Evolutionary conservation across 2,888 invertebrate species (phyloP).

Genomic region (Erpobdella octoculata): DNA sequence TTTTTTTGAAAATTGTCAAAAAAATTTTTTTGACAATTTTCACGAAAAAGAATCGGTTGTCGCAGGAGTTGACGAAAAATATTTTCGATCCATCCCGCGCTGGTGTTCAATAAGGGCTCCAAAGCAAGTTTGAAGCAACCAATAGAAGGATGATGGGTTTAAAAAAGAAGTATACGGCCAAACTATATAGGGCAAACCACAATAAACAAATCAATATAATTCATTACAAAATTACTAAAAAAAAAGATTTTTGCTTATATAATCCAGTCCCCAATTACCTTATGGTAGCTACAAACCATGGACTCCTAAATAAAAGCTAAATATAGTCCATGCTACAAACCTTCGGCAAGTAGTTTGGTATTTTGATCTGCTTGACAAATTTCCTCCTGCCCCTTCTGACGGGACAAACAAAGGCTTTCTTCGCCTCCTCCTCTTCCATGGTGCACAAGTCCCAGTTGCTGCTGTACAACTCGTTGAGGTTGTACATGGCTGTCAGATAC

Average conservation of each 20-base stretch:
- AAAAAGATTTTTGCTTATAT: not conserved
- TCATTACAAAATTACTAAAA: not conserved
- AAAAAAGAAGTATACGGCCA: too few relatives aligned
- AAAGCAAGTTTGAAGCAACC: too few relatives aligned
- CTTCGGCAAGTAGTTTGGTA: constrained; percentile 44
- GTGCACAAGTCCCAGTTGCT: constrained; percentile 46
- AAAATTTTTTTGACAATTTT: too few relatives aligned
- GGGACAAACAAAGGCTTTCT: constrained; percentile 43
- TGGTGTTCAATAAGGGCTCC: too few relatives aligned
- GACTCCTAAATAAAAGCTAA: not conserved
- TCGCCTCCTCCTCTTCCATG: constrained; percentile 40
- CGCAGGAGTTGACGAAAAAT: too few relatives aligned
- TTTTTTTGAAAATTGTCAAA: too few relatives aligned
- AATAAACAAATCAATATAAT: not conserved
- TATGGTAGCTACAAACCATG: not conserved
- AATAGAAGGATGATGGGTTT: too few relatives aligned
- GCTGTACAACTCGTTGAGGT: constrained; percentile 43
- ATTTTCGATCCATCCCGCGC: too few relatives aligned
- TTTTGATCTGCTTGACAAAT: constrained; percentile 42
- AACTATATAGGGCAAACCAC: too few relatives aligned
- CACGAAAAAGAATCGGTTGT: too few relatives aligned
- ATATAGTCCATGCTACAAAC: constrained; percentile 33
- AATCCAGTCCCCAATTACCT: not conserved
- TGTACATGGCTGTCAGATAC: constrained; percentile 42
- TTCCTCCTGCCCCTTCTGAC: constrained; percentile 39